Evolutionary conservation across 53 echinoderm and acorn worm genomes (phyloP), one percentile per base, ranked within the genome.

Genomic region (Echinarachnius parma): DNA sequence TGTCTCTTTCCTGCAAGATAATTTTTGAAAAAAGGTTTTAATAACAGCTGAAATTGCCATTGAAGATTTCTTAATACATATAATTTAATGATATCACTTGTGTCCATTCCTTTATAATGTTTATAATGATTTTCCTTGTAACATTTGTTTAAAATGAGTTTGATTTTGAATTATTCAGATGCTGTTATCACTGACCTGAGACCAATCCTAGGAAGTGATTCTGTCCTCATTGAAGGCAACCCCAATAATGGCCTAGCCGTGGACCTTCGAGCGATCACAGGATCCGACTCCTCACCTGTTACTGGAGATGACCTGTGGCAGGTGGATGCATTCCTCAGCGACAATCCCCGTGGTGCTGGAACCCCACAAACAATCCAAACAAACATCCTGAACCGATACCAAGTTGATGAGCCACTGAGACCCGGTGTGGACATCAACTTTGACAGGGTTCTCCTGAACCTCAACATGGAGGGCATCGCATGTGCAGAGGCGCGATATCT

Each of bases 401-500:
- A 83, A 32, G 59, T 62, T 53, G 83, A 66, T 1, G 33, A 35
- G 48, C 48, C 58, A 11, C 48, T 83, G 22, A 66, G 67, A 37
- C 88, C 91, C 0, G 91, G 88, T 0, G 68, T 62, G 34, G 82
- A 78, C 5, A 57, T 96, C 10, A 66, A 84, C 34, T 96, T 70
- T 68, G 82, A 82, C 19, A 37, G 56, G 26, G 77, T 96, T 4
- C 39, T 46, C 9, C 65, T 84, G 3, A 76, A 85, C 44, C 54
- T 92, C 42, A 80, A 98, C 64, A 98, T 98, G 98, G 8, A 56
- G 23, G 66, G 60, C 19, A 42, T 83, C 21, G 75, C 72, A 35
- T 94, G 94, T 27, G 25, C 49, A 21, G 75, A 90, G 13, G 82
- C 75, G 11, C 45, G 78, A 21, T 84, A 94, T 48, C 39, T 94